Percentiles rank a stretch among this genome's conserved stretches.
These are phyloP conservation scores for Sardinella longiceps DNA, from an alignment of 2,797 vertebrate species.

Conservation along the genomic window DNA sequence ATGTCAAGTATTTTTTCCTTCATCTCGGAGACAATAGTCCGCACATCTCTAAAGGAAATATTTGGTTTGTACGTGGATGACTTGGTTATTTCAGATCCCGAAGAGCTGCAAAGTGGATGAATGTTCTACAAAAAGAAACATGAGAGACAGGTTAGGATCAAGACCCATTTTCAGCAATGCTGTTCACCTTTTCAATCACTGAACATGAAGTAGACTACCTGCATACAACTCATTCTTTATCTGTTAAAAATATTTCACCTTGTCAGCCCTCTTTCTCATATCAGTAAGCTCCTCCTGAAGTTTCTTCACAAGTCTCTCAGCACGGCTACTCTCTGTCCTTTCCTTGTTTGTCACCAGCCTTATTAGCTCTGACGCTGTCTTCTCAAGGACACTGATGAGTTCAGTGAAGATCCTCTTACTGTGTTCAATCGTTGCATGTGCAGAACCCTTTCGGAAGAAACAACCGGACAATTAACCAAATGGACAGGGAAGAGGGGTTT, in stretches of 20 bases:
- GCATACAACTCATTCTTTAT: conserved; percentile 68
- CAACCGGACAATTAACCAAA: too few relatives aligned
- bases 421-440: conserved; percentile 33
- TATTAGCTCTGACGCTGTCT: conserved; percentile 70
- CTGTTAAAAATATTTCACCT: conserved; percentile 67
- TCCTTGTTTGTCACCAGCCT: conserved; percentile 69
- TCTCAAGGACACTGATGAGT: conserved; percentile 71
- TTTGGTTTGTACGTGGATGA: too few relatives aligned
- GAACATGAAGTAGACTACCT: conserved; percentile 56
- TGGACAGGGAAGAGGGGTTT: too few relatives aligned
- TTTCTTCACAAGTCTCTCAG: conserved; percentile 67
- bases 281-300: conserved; percentile 52
- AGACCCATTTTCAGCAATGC: too few relatives aligned
- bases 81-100: too few relatives aligned
- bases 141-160: too few relatives aligned
- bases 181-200: too few relatives aligned
- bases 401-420: conserved; percentile 56
- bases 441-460: neutral
- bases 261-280: conserved; percentile 24
- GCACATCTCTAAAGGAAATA: too few relatives aligned
- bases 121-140: too few relatives aligned
- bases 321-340: conserved; percentile 61
- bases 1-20: too few relatives aligned
- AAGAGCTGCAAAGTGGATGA: too few relatives aligned
- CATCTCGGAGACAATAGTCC: too few relatives aligned